These are phyloP conservation scores for Acanthornis magna DNA, from an alignment of 2,797 vertebrate genomes.

Conservation along the genomic window DNA sequence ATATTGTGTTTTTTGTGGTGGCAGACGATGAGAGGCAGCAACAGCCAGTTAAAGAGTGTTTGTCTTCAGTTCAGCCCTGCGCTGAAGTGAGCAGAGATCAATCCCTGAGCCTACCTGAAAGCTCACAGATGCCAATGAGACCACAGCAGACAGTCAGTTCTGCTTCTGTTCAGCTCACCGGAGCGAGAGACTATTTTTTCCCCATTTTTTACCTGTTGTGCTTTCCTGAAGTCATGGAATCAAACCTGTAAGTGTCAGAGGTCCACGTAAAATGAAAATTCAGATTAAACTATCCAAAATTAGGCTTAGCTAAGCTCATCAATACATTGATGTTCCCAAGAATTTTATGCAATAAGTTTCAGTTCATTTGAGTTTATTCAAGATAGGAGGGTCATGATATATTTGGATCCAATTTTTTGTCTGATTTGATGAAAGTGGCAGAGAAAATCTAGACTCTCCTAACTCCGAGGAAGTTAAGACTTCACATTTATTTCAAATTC, in stretches of 20 bases:
- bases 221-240: background rate
- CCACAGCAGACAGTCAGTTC: background rate
- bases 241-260: background rate
- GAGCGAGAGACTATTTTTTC: background rate
- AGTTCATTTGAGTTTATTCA: background rate
- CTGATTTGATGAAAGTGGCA: background rate
- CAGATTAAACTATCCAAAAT: background rate
- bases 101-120: background rate
- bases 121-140: background rate
- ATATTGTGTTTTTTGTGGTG: background rate
- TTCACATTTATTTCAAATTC: slow-evolving; percentile 44
- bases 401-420: background rate
- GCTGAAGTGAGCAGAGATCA: background rate
- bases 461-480: background rate
- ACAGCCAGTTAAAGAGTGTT: background rate
- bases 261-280: background rate
- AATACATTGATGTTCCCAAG: background rate
- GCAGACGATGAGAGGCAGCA: background rate
- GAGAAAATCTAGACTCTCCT: background rate
- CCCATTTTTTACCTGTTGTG: background rate
- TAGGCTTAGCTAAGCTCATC: background rate
- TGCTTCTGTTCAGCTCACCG: background rate
- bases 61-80: background rate
- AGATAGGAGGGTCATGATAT: background rate
- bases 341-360: background rate